Percentiles rank a stretch among this genome's conserved stretches.
These are phyloP conservation scores for Podabrus alpinus DNA, from an alignment of 2,888 invertebrate species.

Conservation along the genomic window DNA sequence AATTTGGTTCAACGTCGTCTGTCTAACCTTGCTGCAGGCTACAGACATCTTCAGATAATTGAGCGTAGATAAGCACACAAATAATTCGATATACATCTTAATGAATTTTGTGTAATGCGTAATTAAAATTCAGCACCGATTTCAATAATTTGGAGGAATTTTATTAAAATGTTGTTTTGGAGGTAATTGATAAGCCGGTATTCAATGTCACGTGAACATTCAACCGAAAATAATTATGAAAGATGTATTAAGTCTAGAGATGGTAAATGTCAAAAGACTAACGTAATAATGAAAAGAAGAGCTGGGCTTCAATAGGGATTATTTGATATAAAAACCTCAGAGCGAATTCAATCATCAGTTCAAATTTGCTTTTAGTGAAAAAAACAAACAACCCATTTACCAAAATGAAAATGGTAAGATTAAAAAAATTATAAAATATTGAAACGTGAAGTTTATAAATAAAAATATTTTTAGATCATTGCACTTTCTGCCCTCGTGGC, in stretches of 20 bases:
- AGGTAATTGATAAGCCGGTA: neutral
- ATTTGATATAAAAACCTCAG: slow-evolving; percentile 37
- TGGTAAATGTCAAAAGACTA: slow-evolving; percentile 42
- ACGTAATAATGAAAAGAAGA: slow-evolving; percentile 32
- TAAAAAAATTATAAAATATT: too few species aligned
- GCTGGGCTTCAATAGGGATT: slow-evolving; percentile 30
- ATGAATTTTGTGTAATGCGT: neutral
- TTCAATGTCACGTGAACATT: slow-evolving; percentile 35
- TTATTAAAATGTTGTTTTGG: neutral
- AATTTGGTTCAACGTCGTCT: neutral
- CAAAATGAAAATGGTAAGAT: slow-evolving; percentile 34
- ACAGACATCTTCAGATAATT: neutral
- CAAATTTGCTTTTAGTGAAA: slow-evolving; percentile 24
- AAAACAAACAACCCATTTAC: slow-evolving; percentile 18
- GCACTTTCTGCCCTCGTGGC: slow-evolving; percentile 32
- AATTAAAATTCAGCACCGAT: neutral
- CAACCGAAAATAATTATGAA: slow-evolving; percentile 37
- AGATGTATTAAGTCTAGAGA: slow-evolving; percentile 39
- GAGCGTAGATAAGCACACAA: neutral
- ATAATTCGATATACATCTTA: neutral
- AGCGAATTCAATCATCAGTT: slow-evolving; percentile 22
- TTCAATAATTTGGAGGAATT: neutral
- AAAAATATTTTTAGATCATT: slow-evolving; percentile 30
- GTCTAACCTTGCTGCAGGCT: slow-evolving; percentile 12
- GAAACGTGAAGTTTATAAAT: neutral